Evolutionary conservation across 2,797 vertebrate species (phyloP).

Genomic region (Sebastes steindachneri): DNA sequence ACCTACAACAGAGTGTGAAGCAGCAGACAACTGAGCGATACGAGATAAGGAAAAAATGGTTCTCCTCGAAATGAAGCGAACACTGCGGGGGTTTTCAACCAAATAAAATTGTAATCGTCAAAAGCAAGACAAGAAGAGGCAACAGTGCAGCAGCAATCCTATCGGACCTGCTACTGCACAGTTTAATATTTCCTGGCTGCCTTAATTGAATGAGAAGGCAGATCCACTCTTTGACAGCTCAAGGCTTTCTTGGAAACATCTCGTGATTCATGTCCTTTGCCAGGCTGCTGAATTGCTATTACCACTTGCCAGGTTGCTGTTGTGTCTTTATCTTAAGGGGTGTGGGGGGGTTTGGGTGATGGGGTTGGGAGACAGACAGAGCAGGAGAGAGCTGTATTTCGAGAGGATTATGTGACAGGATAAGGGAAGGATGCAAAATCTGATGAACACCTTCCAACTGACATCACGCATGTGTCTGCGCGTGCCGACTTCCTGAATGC

Average conservation of each 20-base stretch:
- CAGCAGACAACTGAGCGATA: not conserved
- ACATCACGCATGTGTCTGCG: slow-evolving; percentile 61
- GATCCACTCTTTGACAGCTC: slow-evolving; percentile 64
- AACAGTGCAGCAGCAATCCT: not conserved
- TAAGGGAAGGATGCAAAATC: slow-evolving; percentile 43
- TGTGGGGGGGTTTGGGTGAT: not conserved
- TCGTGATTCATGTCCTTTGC: slow-evolving; percentile 70
- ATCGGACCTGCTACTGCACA: slow-evolving; percentile 31
- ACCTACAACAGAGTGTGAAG: slow-evolving; percentile 10
- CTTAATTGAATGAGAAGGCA: slow-evolving; percentile 61
- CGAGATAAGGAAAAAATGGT: not conserved
- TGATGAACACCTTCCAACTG: slow-evolving; percentile 69
- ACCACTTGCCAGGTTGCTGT: slow-evolving; percentile 60
- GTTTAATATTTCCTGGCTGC: slow-evolving; percentile 42
- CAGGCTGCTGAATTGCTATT: slow-evolving; percentile 63
- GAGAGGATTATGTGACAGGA: slow-evolving; percentile 51
- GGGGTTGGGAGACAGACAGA: not conserved
- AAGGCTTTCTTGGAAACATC: slow-evolving; percentile 68
- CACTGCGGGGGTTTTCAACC: not conserved
- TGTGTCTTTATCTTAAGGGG: slow-evolving; percentile 60
- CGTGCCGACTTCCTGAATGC: slow-evolving; percentile 55
- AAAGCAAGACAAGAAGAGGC: not conserved
- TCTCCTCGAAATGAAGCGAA: not conserved
- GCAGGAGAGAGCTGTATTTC: slow-evolving; percentile 26
- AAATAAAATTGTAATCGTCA: not conserved